Evolutionary conservation across 2,113 vertebrate genomes (phyloP).

Genomic region (Sinocyclocheilus anshuiensis): DNA sequence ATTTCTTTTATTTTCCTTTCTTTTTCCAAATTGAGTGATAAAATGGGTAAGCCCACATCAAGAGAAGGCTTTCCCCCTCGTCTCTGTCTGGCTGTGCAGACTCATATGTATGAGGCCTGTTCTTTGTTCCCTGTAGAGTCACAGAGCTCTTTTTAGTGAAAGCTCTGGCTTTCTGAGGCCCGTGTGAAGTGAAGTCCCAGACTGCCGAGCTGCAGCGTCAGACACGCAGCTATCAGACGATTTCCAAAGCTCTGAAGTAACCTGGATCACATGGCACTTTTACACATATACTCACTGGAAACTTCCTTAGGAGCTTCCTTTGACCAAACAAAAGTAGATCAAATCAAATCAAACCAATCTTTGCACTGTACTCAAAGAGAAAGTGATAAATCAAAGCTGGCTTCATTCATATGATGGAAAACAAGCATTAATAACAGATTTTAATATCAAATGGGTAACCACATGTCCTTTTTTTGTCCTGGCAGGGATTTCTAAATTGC

Average conservation of each 20-base stretch:
- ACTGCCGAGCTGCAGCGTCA: slow-evolving; percentile 61
- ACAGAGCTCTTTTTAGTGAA: slow-evolving; percentile 32
- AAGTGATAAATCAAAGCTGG: neutral
- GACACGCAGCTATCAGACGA: slow-evolving; percentile 62
- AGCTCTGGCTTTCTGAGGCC: slow-evolving; percentile 50
- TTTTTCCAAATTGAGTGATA: slow-evolving; percentile 9
- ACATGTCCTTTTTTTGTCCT: no score
- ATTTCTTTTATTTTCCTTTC: neutral
- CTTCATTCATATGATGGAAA: neutral
- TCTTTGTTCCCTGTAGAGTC: slow-evolving; percentile 25
- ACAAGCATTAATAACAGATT: neutral
- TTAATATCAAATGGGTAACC: neutral
- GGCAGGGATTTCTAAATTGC: no score
- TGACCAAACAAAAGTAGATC: neutral
- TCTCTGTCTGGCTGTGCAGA: slow-evolving; percentile 1
- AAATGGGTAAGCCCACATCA: slow-evolving; percentile 7
- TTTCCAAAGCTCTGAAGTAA: slow-evolving; percentile 59
- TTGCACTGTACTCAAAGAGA: neutral
- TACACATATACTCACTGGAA: neutral
- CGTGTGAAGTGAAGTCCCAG: slow-evolving; percentile 69
- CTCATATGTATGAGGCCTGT: neutral
- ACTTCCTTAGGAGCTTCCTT: slow-evolving; percentile 2
- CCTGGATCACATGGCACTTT: neutral
- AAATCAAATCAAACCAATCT: neutral
- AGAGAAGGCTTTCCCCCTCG: neutral